These are phyloP conservation scores for Erynnis tages DNA, from an alignment of 2,888 invertebrate species.

Conservation along the genomic window DNA sequence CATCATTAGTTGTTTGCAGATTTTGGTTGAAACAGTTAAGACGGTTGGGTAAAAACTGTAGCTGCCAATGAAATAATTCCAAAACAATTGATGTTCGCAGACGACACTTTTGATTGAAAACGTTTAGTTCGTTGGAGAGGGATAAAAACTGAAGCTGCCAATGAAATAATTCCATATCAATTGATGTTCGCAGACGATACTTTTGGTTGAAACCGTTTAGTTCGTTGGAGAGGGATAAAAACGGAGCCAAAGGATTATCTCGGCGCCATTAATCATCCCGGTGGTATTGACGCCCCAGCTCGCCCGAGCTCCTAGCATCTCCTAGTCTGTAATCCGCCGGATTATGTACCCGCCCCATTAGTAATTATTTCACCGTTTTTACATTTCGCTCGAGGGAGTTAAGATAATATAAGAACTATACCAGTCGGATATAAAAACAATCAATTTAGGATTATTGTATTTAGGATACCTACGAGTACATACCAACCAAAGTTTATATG, in stretches of 20 bases:
- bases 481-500: too few relatives aligned
- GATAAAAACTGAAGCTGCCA: neutral
- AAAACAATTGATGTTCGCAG: too few relatives aligned
- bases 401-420: neutral
- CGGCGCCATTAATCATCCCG: constrained; percentile 61
- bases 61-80: too few relatives aligned
- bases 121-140: too few relatives aligned
- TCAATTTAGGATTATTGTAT: too few relatives aligned
- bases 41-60: too few relatives aligned
- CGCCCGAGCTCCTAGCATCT: constrained; percentile 41
- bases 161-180: neutral
- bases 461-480: too few relatives aligned
- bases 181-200: constrained; percentile 1
- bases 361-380: constrained; percentile 36
- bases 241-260: constrained; percentile 55
- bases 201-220: constrained; percentile 12
- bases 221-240: constrained; percentile 26
- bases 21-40: too few relatives aligned
- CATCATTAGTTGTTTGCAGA: too few relatives aligned
- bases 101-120: too few relatives aligned
- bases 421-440: neutral
- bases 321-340: constrained; percentile 49
- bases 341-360: constrained; percentile 40
- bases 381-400: neutral
- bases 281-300: constrained; percentile 52